phyloP scores from a whole-genome alignment of 1,140 invertebrate genomes.

The Bombus breviceps region DNA sequence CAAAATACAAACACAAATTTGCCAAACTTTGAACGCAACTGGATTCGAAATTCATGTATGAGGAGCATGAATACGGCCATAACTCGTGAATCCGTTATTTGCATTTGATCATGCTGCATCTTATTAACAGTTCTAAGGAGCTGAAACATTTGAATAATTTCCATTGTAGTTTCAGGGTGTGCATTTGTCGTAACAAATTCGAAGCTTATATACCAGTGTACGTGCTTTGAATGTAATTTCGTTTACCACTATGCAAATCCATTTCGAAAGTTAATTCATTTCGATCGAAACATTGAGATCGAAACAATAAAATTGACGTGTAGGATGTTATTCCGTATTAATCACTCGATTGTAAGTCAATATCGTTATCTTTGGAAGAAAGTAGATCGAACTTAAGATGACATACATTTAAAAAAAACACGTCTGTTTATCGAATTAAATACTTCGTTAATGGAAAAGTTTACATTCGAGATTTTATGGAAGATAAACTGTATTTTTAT shows the following conservation, averaged over 20 bases:
- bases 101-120: background rate
- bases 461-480: background rate
- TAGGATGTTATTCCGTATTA: background rate
- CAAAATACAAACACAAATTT: too few species aligned
- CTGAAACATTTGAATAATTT: background rate
- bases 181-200: background rate
- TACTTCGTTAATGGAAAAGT: background rate
- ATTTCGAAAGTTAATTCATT: background rate
- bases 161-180: background rate
- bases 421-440: background rate
- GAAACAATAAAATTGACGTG: background rate
- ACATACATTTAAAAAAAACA: background rate
- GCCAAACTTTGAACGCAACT: background rate
- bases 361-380: background rate
- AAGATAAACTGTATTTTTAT: background rate
- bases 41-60: background rate
- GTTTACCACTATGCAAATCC: background rate
- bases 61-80: background rate
- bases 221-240: background rate
- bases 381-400: too few species aligned
- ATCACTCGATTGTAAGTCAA: background rate
- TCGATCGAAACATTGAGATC: too few species aligned
- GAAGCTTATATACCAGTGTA: background rate
- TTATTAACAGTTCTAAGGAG: background rate
- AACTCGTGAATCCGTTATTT: background rate